Evolutionary conservation across 2,888 invertebrate species (phyloP).

Genomic region (Stenodera caucasica): DNA sequence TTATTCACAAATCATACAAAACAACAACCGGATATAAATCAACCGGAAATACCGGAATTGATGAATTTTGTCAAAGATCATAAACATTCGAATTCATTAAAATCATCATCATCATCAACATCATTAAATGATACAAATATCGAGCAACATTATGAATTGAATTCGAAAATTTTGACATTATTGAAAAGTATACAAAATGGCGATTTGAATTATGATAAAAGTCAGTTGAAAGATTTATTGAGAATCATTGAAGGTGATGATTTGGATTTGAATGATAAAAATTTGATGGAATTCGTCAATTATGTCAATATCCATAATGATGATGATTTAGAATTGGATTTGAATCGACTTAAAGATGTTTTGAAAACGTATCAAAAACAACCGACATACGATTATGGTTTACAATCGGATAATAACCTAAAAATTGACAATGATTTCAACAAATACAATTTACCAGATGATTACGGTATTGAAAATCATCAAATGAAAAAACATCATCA

Average conservation of each 20-base stretch:
- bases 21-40: constrained; percentile 36
- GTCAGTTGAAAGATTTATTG: constrained; percentile 44
- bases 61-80: constrained; percentile 28
- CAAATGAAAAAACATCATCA: constrained; percentile 30
- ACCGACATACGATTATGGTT: constrained; percentile 42
- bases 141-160: constrained; percentile 39
- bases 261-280: constrained; percentile 44
- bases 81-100: not conserved
- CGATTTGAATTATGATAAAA: constrained; percentile 46
- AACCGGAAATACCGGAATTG: constrained; percentile 47
- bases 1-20: constrained; percentile 45
- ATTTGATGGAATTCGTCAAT: constrained; percentile 50
- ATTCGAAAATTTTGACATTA: constrained; percentile 40
- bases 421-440: constrained; percentile 26
- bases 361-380: constrained; percentile 31
- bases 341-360: constrained; percentile 45
- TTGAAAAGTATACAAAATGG: constrained; percentile 43
- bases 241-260: constrained; percentile 44
- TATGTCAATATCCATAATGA: constrained; percentile 48
- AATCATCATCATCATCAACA: not conserved
- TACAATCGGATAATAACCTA: too few species aligned
- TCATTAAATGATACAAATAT: constrained; percentile 13
- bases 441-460: constrained; percentile 7
- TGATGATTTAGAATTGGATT: constrained; percentile 48
- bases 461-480: constrained; percentile 34